Evolutionary conservation across 1,140 invertebrate species (phyloP).

Genomic region (Trichonephila clavata): DNA sequence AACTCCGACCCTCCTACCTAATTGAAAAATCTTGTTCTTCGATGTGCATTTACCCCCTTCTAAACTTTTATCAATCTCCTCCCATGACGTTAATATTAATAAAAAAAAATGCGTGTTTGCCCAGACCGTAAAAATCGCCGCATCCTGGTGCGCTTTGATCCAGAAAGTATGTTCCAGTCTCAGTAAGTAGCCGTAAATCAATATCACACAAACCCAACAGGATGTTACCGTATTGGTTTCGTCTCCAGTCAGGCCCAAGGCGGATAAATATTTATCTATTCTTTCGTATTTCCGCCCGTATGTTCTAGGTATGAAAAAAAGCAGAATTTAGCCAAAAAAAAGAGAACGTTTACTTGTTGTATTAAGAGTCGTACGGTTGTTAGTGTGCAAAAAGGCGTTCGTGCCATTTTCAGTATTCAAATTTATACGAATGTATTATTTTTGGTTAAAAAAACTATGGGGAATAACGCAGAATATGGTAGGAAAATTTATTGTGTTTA

Average conservation of each 20-base stretch:
- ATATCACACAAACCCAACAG: constrained; percentile 10
- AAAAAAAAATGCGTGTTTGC: constrained; percentile 36
- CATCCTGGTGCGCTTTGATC: constrained; percentile 15
- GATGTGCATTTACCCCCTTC: constrained; percentile 1
- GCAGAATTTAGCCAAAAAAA: neutral
- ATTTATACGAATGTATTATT: too few relatives aligned
- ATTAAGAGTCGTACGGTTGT: neutral
- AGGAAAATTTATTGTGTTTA: too few relatives aligned
- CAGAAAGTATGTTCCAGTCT: constrained; percentile 23
- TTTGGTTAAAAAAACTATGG: too few relatives aligned
- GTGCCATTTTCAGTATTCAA: neutral
- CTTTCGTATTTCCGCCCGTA: constrained; percentile 1
- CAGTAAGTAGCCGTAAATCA: constrained; percentile 16
- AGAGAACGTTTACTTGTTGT: neutral
- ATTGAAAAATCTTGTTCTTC: constrained; percentile 53
- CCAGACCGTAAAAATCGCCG: neutral
- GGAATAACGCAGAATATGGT: too few relatives aligned
- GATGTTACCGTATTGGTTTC: constrained; percentile 30
- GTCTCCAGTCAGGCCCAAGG: neutral
- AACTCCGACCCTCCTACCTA: neutral
- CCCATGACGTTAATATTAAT: constrained; percentile 53
- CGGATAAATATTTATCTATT: constrained; percentile 32
- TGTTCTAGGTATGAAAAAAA: constrained; percentile 1
- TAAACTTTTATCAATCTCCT: constrained; percentile 37
- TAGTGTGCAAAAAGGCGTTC: neutral